These are phyloP conservation scores for Merodon equestris DNA, from an alignment of 2,888 invertebrate genomes.

Conservation along the genomic window DNA sequence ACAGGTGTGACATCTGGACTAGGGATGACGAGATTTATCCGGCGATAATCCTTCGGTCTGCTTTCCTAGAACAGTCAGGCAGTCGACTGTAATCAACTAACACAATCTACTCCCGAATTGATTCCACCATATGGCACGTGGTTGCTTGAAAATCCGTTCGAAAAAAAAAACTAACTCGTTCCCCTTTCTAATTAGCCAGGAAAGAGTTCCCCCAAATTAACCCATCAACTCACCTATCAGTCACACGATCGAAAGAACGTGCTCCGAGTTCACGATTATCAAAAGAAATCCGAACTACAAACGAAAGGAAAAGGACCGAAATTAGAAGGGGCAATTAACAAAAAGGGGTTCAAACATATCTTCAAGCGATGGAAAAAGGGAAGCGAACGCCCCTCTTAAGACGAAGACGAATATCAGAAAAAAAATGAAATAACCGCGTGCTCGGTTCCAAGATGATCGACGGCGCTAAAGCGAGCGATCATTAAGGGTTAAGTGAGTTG, in stretches of 20 bases:
- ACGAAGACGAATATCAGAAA: conserved; percentile 7
- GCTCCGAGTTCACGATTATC: conserved; percentile 20
- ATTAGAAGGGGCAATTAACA: conserved; percentile 61
- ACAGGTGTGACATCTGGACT: conserved; percentile 52
- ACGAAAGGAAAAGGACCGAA: conserved; percentile 20
- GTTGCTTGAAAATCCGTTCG: conserved; percentile 33
- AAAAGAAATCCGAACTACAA: conserved; percentile 24
- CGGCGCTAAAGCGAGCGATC: conserved; percentile 47
- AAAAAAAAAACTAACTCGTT: conserved; percentile 30
- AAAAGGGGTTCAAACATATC: conserved; percentile 53
- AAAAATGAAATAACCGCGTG: conserved; percentile 21
- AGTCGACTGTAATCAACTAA: conserved; percentile 36
- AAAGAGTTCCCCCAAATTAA: conserved; percentile 65
- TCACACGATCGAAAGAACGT: conserved; percentile 65
- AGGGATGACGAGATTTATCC: background rate
- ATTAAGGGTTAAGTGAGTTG: conserved; percentile 64
- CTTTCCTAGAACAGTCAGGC: conserved; percentile 23
- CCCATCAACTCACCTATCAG: conserved; percentile 68
- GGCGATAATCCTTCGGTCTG: background rate
- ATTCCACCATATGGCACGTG: conserved; percentile 63
- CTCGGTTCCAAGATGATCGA: conserved; percentile 35
- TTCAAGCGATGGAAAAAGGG: conserved; percentile 4
- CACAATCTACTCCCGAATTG: conserved; percentile 50
- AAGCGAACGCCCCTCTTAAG: conserved; percentile 34
- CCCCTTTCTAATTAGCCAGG: conserved; percentile 24